A percentile compares a stretch with the other conserved stretches of the same genome.
phyloP scores from a whole-genome alignment of 2,797 vertebrate species.

The Lepus oiostolus region DNA sequence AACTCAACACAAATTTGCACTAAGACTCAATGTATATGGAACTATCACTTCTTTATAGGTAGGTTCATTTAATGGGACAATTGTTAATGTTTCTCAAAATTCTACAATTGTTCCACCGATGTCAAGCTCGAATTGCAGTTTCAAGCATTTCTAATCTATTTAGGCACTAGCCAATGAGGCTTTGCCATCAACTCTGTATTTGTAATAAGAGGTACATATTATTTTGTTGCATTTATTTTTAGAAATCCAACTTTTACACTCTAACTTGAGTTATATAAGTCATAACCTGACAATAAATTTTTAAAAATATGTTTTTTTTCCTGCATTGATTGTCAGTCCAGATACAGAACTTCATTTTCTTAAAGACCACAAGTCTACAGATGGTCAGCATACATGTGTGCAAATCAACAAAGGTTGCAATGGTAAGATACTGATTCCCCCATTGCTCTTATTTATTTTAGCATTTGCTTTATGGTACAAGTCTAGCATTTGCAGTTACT shows the following conservation, averaged over 20 bases:
- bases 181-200: neutral
- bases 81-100: slow-evolving; percentile 2
- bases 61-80: neutral
- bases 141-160: neutral
- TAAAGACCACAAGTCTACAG: neutral
- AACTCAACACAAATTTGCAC: neutral
- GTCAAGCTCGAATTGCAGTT: neutral
- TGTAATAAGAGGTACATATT: slow-evolving; percentile 5
- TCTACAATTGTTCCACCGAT: neutral
- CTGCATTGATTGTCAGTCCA: neutral
- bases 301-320: neutral
- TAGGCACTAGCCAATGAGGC: slow-evolving; percentile 3
- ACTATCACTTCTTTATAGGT: neutral
- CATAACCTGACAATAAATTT: neutral
- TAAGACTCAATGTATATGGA: neutral
- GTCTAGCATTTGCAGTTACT: neutral
- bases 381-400: neutral
- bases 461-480: neutral
- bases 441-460: neutral
- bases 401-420: neutral
- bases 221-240: slow-evolving; percentile 41
- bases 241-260: neutral
- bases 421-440: neutral
- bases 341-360: neutral
- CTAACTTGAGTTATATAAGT: neutral